These are phyloP conservation scores for Adelosebastes latens DNA, from an alignment of 2,797 vertebrate species.

Conservation along the genomic window DNA sequence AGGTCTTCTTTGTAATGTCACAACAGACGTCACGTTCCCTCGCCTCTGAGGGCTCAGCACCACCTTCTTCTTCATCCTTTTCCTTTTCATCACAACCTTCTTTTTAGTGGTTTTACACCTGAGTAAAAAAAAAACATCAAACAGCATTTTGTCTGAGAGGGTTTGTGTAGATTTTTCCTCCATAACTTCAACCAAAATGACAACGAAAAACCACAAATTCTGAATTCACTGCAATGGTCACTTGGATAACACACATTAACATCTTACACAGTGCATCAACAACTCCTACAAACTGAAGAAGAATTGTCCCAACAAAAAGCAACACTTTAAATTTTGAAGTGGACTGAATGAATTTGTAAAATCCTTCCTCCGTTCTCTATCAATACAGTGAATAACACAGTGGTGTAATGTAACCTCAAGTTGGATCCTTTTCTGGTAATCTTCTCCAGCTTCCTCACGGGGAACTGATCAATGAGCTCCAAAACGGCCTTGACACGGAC, in stretches of 20 bases:
- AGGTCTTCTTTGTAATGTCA: constrained; percentile 43
- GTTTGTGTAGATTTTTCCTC: not conserved
- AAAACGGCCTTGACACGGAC: constrained; percentile 82
- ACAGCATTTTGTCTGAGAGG: not conserved
- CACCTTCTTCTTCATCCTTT: constrained; percentile 64
- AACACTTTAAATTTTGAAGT: not conserved
- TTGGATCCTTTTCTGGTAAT: constrained; percentile 78
- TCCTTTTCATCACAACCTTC: constrained; percentile 72
- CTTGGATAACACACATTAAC: too few relatives aligned
- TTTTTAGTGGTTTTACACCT: constrained; percentile 81
- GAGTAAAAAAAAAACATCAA: not conserved
- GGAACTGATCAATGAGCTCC: constrained; percentile 85
- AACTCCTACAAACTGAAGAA: not conserved
- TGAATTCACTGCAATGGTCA: too few relatives aligned
- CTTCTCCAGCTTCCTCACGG: constrained; percentile 83
- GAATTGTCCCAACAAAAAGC: not conserved
- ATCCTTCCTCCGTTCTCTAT: not conserved
- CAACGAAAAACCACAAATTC: not conserved
- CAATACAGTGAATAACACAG: not conserved
- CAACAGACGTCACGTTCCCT: constrained; percentile 60
- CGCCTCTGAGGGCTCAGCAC: constrained; percentile 60
- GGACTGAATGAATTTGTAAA: not conserved
- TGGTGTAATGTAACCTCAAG: constrained; percentile 53
- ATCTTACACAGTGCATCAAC: not conserved
- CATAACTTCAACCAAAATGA: not conserved